A percentile compares a stretch with the other conserved stretches of the same genome.
Evolutionary conservation across 23 tunicate genomes (phyloP).

Genomic region (Ascidia mentula): DNA sequence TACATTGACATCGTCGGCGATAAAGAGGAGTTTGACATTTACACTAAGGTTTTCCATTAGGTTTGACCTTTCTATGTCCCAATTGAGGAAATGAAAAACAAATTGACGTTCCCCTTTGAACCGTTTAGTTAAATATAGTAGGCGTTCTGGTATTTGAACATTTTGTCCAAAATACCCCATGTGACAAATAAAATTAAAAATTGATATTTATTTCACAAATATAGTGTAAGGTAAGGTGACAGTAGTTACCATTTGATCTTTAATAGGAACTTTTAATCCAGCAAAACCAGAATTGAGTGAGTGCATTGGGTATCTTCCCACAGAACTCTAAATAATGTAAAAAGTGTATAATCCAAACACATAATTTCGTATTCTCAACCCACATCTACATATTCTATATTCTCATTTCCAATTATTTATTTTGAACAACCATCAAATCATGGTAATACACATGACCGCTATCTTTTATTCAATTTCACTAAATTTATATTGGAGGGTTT

Average conservation of each 20-base stretch:
- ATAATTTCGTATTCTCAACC: no score
- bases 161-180: background rate
- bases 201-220: background rate
- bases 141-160: background rate
- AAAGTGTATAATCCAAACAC: background rate
- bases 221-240: background rate
- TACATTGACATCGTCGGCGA: background rate
- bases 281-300: conserved; percentile 74
- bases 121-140: no score
- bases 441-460: background rate
- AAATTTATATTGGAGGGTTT: no score
- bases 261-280: conserved; percentile 63
- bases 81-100: background rate
- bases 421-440: no score
- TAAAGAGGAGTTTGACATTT: background rate
- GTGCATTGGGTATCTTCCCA: conserved; percentile 85
- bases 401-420: no score
- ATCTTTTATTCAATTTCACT: background rate
- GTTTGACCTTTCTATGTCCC: no score
- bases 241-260: conserved; percentile 56
- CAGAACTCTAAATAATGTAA: conserved; percentile 47
- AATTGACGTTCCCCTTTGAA: background rate
- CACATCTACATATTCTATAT: no score
- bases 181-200: background rate
- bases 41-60: no score